Conservation (phyloP, 2,797 vertebrate species). For the Gambelia wislizenii region DNA sequence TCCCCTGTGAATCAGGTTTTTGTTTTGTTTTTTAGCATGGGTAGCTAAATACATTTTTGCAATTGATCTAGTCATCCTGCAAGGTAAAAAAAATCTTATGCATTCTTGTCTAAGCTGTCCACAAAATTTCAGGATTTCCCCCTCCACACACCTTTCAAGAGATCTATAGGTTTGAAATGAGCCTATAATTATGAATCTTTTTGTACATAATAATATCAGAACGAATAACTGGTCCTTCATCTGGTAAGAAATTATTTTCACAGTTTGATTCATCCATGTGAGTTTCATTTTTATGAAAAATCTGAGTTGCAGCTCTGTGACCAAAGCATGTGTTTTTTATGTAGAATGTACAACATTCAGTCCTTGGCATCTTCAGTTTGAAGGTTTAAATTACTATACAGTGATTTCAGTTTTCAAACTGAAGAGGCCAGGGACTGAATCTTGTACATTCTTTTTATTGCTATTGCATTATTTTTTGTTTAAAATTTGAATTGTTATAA, state of each 20-base stretch:
- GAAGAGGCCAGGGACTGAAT: too few species aligned
- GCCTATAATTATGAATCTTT: background rate
- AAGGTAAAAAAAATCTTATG: accelerated
- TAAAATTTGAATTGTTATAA: too few species aligned
- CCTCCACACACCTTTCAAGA: accelerated
- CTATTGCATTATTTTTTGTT: too few species aligned
- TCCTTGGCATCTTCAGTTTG: background rate
- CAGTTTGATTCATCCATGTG: background rate
- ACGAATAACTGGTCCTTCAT: accelerated
- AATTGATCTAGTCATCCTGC: accelerated
- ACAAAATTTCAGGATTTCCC: background rate
- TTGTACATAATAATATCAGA: background rate
- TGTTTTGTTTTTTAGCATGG: background rate
- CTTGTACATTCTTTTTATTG: too few species aligned
- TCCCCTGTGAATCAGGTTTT: too few species aligned
- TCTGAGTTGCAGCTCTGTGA: background rate
- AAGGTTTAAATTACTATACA: too few species aligned
- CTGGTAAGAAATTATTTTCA: background rate
- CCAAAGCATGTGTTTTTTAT: background rate
- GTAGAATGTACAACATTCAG: too few species aligned
- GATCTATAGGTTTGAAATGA: background rate
- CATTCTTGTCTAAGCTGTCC: background rate
- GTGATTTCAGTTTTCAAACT: too few species aligned
- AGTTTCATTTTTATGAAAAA: background rate
- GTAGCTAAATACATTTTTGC: background rate